Base-by-base conservation (phyloP, 2,888 invertebrate genomes). In the Nephrotoma flavescens region DNA sequence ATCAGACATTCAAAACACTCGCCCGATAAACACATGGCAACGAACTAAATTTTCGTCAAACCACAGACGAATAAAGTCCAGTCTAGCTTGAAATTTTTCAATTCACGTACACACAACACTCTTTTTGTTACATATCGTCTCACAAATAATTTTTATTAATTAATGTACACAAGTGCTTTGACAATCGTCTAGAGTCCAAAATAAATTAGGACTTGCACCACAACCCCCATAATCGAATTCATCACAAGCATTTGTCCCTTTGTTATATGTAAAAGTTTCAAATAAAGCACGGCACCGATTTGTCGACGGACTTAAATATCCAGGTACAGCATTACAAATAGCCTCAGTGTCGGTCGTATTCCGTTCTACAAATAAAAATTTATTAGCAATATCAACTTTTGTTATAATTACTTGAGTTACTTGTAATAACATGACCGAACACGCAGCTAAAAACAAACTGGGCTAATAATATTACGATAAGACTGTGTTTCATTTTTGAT, bases 141-240 rank as follows among this genome's bases (percentile, higher is more conserved):
- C 31, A 31, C 31, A 31, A 1, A 31, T 44, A 44, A 44, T 44
- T 44, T 47, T 15, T 52, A 15, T 15, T 52, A 6, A 31, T 11
- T 71, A 71, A 71, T 71, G 7, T 31, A 71, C 94, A 89, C 98
- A 98, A 12, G 94, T 93, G 86, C 93, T 91, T 89, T 95, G 94
- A 90, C 98, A 98, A 86, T 95, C 94, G 88, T 97, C 96, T 83
- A 94, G 92, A 0, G 94, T 95, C 88, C 95, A 94, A 90, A 97
- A 98, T 90, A 95, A 95, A 91, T 98, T 98, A 87, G 94, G 95
- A 90, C 98, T 98, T 84, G 98, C 98, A 87, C 97, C 95, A 90
- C 98, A 98, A 2, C 98, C 98, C 0, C 97, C 96, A 91, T 96
- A 98, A 88, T 95, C 93, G 91, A 99, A 99, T 90, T 96, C 96